Conservation (phyloP, 2,888 invertebrate genomes). For the Eristalis arbustorum region DNA sequence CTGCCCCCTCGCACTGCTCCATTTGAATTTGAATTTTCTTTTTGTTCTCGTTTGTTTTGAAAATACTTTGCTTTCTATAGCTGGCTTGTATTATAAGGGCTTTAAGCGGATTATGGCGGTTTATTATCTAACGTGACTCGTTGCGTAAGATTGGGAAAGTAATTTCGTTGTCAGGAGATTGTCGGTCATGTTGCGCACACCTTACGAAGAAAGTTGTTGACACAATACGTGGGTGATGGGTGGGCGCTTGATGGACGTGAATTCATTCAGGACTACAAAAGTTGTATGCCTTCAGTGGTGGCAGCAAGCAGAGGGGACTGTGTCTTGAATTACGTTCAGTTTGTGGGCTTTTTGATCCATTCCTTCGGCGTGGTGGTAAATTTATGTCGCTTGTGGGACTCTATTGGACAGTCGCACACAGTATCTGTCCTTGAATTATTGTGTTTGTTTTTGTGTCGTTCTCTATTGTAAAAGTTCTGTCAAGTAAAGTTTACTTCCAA, state of each 20-base stretch:
- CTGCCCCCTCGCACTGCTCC: not conserved
- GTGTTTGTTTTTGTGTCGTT: too few relatives aligned
- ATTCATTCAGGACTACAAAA: not conserved
- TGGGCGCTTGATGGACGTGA: not conserved
- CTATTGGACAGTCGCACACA: too few relatives aligned
- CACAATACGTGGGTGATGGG: not conserved
- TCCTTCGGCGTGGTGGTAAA: too few relatives aligned
- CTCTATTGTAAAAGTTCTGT: too few relatives aligned
- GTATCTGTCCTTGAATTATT: too few relatives aligned
- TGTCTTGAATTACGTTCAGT: too few relatives aligned
- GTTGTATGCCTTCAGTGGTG: not conserved
- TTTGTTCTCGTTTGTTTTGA: constrained; percentile 3
- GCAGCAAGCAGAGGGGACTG: too few relatives aligned
- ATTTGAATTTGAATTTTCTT: not conserved
- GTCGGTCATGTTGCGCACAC: too few relatives aligned
- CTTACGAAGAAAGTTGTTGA: not conserved
- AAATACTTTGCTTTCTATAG: not conserved
- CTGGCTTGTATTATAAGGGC: not conserved
- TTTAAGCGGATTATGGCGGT: constrained; percentile 19
- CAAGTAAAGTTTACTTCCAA: too few relatives aligned
- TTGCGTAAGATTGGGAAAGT: constrained; percentile 25
- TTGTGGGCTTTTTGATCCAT: too few relatives aligned
- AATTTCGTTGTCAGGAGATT: not conserved
- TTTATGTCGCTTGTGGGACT: too few relatives aligned
- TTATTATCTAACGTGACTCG: not conserved